Conservation (phyloP, 2,888 invertebrate species). For the Sesia bembeciformis region DNA sequence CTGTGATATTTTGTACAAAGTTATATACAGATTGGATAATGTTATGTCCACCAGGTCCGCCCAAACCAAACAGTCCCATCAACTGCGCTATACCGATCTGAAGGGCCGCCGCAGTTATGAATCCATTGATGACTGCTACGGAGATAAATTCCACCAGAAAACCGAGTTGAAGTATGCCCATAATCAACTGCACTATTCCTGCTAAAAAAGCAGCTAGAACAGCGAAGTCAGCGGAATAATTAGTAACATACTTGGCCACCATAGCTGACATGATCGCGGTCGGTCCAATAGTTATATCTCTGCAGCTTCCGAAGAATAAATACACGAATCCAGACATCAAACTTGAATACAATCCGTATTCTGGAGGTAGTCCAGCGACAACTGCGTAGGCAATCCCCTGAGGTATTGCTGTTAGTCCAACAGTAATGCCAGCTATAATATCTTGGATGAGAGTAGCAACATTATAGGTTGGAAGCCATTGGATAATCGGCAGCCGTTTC, state of each 20-base stretch:
- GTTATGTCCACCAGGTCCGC: slow-evolving; percentile 73
- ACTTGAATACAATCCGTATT: slow-evolving; percentile 92
- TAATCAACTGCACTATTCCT: slow-evolving; percentile 79
- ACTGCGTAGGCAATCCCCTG: slow-evolving; percentile 89
- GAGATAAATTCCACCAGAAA: slow-evolving; percentile 91
- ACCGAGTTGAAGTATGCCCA: slow-evolving; percentile 85
- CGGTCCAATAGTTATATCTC: slow-evolving; percentile 85
- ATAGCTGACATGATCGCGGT: slow-evolving; percentile 92
- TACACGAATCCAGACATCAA: slow-evolving; percentile 94
- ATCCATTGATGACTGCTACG: slow-evolving; percentile 87
- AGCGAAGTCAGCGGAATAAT: slow-evolving; percentile 79
- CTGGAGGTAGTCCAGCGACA: slow-evolving; percentile 80
- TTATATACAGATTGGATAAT: slow-evolving; percentile 77
- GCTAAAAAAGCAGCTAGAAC: slow-evolving; percentile 82
- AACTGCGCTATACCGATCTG: slow-evolving; percentile 89
- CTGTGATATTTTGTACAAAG: slow-evolving; percentile 75
- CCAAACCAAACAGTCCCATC: slow-evolving; percentile 81
- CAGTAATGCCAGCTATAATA: slow-evolving; percentile 88
- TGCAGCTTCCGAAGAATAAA: slow-evolving; percentile 88
- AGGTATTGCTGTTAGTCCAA: slow-evolving; percentile 86
- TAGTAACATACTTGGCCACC: slow-evolving; percentile 78
- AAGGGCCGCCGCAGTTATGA: slow-evolving; percentile 88
- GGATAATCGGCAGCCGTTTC: slow-evolving; percentile 77
- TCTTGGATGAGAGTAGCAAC: slow-evolving; percentile 80
- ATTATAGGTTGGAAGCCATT: slow-evolving; percentile 85